These are phyloP conservation scores for Polyergus mexicanus DNA, from an alignment of 1,140 invertebrate species.

Conservation along the genomic window DNA sequence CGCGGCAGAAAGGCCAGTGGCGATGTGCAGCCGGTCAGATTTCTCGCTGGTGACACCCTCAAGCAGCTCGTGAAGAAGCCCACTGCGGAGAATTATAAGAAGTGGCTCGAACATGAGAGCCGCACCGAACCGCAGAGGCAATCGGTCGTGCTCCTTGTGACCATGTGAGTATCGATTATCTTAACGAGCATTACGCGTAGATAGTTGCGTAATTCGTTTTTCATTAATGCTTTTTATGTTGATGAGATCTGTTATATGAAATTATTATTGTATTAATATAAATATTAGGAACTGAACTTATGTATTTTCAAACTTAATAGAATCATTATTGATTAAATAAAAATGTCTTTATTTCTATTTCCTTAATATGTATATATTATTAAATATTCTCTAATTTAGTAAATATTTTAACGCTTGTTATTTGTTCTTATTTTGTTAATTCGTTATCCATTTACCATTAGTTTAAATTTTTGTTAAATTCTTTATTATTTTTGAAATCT, in stretches of 20 bases:
- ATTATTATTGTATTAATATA: too few species aligned
- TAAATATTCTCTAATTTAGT: neutral
- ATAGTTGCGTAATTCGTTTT: slow-evolving; percentile 28
- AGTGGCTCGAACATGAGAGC: slow-evolving; percentile 92
- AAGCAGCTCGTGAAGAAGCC: slow-evolving; percentile 92
- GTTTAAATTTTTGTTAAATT: neutral
- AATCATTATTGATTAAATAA: neutral
- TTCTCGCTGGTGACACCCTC: slow-evolving; percentile 89
- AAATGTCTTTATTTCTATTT: neutral
- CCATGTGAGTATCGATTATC: slow-evolving; percentile 89
- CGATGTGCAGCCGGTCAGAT: slow-evolving; percentile 86
- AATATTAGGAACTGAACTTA: neutral
- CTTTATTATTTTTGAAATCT: neutral
- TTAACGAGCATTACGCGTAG: neutral
- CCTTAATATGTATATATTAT: neutral
- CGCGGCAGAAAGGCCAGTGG: slow-evolving; percentile 78
- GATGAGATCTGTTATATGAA: too few species aligned
- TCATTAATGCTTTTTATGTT: slow-evolving; percentile 35
- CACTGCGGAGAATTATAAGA: slow-evolving; percentile 91
- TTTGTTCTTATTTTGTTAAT: neutral
- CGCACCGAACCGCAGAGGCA: slow-evolving; percentile 90
- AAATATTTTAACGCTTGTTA: neutral
- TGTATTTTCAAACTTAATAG: neutral
- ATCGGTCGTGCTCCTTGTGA: slow-evolving; percentile 92
- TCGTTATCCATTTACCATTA: neutral